Percentiles rank a stretch among this genome's conserved stretches.
Conservation (phyloP, 2,888 invertebrate genomes). For the Acronicta aceris region DNA sequence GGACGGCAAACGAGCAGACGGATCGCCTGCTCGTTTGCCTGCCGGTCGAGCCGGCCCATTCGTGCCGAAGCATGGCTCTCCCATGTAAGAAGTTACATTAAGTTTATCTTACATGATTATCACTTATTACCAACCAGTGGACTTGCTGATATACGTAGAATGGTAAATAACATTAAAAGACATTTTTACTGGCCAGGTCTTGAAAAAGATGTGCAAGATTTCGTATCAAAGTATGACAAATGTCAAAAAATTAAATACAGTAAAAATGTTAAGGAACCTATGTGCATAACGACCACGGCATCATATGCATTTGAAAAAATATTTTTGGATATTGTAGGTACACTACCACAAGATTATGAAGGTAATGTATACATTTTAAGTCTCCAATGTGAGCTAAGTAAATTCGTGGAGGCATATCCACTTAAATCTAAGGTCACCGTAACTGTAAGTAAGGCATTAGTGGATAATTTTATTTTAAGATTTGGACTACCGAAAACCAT, state of each 20-base stretch:
- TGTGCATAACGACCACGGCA: neutral
- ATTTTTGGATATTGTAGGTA: neutral
- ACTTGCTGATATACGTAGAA: conserved; percentile 11
- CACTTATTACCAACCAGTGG: conserved; percentile 7
- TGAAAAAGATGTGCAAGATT: conserved; percentile 1
- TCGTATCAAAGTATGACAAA: neutral
- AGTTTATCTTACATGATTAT: neutral
- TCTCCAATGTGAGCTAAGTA: neutral
- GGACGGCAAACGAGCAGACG: no score
- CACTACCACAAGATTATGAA: neutral
- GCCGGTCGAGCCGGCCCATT: no score
- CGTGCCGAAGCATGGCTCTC: no score
- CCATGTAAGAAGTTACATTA: no score
- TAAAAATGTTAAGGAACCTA: neutral
- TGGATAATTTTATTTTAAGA: neutral
- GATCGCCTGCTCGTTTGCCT: no score
- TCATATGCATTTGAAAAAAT: neutral
- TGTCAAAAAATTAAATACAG: neutral
- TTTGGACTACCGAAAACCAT: neutral
- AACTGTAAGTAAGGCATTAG: neutral
- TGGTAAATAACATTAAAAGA: conserved; percentile 18
- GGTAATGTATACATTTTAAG: neutral
- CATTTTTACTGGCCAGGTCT: conserved; percentile 12
- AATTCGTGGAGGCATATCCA: neutral
- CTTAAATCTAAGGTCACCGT: neutral